A percentile compares a stretch with the other conserved stretches of the same genome.
phyloP scores from a whole-genome alignment of 2,113 vertebrate species.

The Epinephelus fuscoguttatus region DNA sequence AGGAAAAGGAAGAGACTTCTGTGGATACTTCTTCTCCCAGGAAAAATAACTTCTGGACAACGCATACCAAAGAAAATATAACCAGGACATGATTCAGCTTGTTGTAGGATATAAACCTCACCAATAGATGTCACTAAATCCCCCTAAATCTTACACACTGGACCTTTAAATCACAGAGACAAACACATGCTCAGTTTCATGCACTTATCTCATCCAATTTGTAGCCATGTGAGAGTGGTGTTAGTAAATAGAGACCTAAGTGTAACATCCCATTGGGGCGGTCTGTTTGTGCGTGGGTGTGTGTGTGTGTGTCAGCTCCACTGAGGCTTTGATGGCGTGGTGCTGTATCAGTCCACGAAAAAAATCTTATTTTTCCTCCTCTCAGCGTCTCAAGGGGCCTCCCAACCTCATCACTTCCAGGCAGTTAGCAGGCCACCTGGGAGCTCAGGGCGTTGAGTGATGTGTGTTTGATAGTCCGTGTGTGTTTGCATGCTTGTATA shows the following conservation, averaged over 20 bases:
- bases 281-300: constrained; percentile 4
- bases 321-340: constrained; percentile 20
- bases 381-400: constrained; percentile 27
- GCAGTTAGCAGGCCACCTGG: constrained; percentile 46
- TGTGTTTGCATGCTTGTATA: not conserved
- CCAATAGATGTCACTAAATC: too few species aligned
- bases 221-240: constrained; percentile 30
- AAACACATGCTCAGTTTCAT: constrained; percentile 12
- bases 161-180: not conserved
- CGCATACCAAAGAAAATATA: too few species aligned
- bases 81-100: too few species aligned
- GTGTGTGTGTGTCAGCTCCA: constrained; percentile 35
- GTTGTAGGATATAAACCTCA: too few species aligned
- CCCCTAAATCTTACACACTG: too few species aligned
- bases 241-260: constrained; percentile 35
- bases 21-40: too few species aligned
- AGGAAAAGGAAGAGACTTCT: too few species aligned
- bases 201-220: constrained; percentile 7
- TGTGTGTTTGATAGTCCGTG: not conserved
- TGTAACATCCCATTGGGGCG: constrained; percentile 16
- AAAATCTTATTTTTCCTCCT: constrained; percentile 46
- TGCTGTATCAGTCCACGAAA: constrained; percentile 35
- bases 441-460: constrained; percentile 41
- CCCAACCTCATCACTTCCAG: constrained; percentile 55
- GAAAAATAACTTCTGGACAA: too few species aligned